A percentile compares a stretch with the other conserved stretches of the same genome.
Conservation (phyloP, 2,888 invertebrate genomes). For the Macroteleia sp. region DNA sequence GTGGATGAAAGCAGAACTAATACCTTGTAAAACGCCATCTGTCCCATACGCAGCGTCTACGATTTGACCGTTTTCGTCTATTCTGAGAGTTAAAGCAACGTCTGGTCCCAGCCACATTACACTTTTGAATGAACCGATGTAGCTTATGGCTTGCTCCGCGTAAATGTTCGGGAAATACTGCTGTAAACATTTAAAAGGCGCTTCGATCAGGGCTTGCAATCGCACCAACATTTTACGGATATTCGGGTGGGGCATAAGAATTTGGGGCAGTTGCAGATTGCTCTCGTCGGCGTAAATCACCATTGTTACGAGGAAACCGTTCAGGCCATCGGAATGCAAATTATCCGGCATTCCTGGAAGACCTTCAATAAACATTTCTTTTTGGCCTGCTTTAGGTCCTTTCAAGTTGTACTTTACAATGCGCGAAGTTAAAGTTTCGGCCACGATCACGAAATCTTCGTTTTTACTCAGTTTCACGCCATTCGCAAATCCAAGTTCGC, state of each 20-base stretch:
- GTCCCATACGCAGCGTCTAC: conserved; percentile 88
- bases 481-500: conserved; percentile 93
- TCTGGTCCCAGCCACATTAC: conserved; percentile 31
- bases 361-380: conserved; percentile 92
- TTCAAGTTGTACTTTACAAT: conserved; percentile 91
- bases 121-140: conserved; percentile 73
- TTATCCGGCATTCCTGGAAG: conserved; percentile 90
- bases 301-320: conserved; percentile 88
- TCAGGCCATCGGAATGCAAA: conserved; percentile 86
- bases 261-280: conserved; percentile 85
- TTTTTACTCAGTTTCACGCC: conserved; percentile 93
- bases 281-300: conserved; percentile 85
- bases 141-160: conserved; percentile 87
- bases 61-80: conserved; percentile 90
- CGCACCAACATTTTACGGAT: conserved; percentile 88
- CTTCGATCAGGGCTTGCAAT: conserved; percentile 86
- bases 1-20: conserved; percentile 89
- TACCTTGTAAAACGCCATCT: conserved; percentile 85
- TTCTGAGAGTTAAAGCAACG: conserved; percentile 84
- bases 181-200: conserved; percentile 87
- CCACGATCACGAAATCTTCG: conserved; percentile 91
- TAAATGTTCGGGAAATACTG: conserved; percentile 88
- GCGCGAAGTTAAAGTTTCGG: conserved; percentile 88
- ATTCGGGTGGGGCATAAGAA: conserved; percentile 87
- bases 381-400: conserved; percentile 91